Evolutionary conservation across 1,140 invertebrate species (phyloP), one percentile per base, ranked within the genome.

Genomic region (Zelostemma sp.): DNA sequence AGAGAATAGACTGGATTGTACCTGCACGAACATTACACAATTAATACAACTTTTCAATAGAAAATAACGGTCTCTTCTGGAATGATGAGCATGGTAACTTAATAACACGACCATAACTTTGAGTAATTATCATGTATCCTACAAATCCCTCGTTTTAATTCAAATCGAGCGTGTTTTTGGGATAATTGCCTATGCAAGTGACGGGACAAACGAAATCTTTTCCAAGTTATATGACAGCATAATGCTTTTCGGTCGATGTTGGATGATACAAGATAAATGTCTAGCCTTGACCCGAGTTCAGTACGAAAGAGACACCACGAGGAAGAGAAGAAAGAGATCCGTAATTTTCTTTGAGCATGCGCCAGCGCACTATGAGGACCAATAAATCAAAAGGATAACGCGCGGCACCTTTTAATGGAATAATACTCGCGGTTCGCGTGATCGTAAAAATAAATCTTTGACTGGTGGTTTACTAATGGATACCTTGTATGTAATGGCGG

Each of bases 401-500:
- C 75, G 75, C 73, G 75, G 67, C 69, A 56, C 55, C 58, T 63
- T 72, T 67, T 67, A 72, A 72, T 64, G 69, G 60, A 72, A 56
- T 54, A 67, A 57, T 67, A 64, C 51, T 67, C 64, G 61, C 69
- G 61, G 55, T 57, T 47, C 59, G 54, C 55, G 57, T 61, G 61
- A 72, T 72, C 60, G 67, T 62, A 70, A 80, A 77, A 79, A 79
- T 80, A 79, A 80, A 80, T 80, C 77, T 80, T 77, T 70, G 68
- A 80, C 72, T 75, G 79, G 78, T 80, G 79, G 80, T 80, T 72
- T 78, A 83, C 82, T 83, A 85, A 84, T 85, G 78, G 80, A 84
- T 84, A 84, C 77, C 80, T 85, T 86, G 80, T 85, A 79, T 86
- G 82, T 85, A 86, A 86, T 84, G 78, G 81, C 82, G 82, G 82